Conservation (phyloP, 2,888 invertebrate species). For the Tethea ocularis region DNA sequence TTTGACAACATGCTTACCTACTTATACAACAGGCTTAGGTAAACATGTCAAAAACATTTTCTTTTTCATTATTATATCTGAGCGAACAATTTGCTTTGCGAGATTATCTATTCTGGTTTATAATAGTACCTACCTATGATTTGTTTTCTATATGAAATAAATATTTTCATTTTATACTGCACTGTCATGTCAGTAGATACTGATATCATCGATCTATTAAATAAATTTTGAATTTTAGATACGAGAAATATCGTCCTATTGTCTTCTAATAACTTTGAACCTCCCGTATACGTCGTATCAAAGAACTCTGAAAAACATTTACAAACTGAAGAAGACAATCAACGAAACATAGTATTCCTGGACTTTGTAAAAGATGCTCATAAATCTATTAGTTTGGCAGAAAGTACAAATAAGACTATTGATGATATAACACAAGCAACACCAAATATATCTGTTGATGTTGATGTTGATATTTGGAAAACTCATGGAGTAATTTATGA, state of each 20-base stretch:
- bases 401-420: conserved; percentile 30
- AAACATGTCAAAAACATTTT: no score
- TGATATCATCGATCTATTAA: background rate
- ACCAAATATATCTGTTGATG: conserved; percentile 30
- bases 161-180: no score
- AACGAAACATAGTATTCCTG: conserved; percentile 26
- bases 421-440: conserved; percentile 29
- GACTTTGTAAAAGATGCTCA: conserved; percentile 30
- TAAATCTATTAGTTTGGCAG: conserved; percentile 33
- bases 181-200: background rate
- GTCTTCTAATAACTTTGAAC: conserved; percentile 52
- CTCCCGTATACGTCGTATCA: conserved; percentile 58
- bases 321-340: conserved; percentile 15
- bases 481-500: conserved; percentile 81
- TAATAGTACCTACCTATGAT: no score
- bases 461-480: conserved; percentile 65
- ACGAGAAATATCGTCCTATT: conserved; percentile 27
- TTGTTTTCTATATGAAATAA: no score
- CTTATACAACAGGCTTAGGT: no score
- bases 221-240: conserved; percentile 38
- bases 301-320: conserved; percentile 35
- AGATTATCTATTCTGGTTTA: no score
- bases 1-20: no score
- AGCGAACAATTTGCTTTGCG: no score
- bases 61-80: no score